Base-by-base conservation (phyloP, 2,113 vertebrate genomes). In the Osmerus eperlanus region DNA sequence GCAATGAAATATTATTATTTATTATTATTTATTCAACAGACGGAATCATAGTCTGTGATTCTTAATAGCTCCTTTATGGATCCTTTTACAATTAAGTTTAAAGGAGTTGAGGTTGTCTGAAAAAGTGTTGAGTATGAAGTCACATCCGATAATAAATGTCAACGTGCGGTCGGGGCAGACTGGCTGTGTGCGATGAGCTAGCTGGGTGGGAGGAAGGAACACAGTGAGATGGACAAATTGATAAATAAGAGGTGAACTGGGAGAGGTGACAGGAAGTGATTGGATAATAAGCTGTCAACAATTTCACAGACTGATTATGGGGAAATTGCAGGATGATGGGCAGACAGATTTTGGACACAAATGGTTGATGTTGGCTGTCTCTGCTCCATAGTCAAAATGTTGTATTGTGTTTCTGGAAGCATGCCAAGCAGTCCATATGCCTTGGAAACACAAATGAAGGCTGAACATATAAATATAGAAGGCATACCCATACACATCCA, bases 271-370 rank as follows among this genome's bases (percentile, higher is more conserved):
- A 55, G 70, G 65, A 65, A 53, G 67, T 76, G 81, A 86, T 71
- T 23, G 71, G 76, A 78, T 84, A 83, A 86, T 86, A 84, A 85
- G 78, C 81, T 84, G 84, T 85, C 80, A 81, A 76, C 2, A 3
- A 47, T 51, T 76, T 78, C 75, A 78, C n/a, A 81, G 72, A 78
- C 72, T 72, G 70, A 85, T 73, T 73, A 60, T 18, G 12, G 55
- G 19, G 7, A n/a, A 78, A 71, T 72, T 19, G 2, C 4, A 67
- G 61, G 72, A 36, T 54, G 72, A 83, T 62, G 6, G 71, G 64
- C 53, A 23, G 74, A 70, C 80, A 70, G n/a, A 75, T 1, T 73
- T 77, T 74, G 72, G 56, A 62, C 52, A n/a, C 77, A 29, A 58
- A 73, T 73, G 54, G 54, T 11, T 72, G 71, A 15, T 73, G 19